Evolutionary conservation across 1,140 invertebrate genomes (phyloP), one percentile per base, ranked within the genome.

Genomic region (Anoplophora glabripennis): DNA sequence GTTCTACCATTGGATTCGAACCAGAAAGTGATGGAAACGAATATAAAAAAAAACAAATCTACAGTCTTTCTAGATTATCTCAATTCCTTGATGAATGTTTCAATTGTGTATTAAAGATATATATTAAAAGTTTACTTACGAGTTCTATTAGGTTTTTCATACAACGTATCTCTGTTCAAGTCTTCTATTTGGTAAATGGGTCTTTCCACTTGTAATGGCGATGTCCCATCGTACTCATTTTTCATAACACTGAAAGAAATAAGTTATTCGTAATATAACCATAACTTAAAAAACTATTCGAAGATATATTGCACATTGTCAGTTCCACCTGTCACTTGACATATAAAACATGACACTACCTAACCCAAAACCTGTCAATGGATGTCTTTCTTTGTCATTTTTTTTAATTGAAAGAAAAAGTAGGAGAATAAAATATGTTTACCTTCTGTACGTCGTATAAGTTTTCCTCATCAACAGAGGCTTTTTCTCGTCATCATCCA

Each of bases 161-260:
- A 75, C 11, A 63, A 46, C 7, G 67, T 67, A 37, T 69, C 73
- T 12, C 70, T 67, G 63, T 81, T 69, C n/a, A 81, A 68, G 53
- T 81, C 78, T 53, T 81, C 78, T 64, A 79, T 77, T 55, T 79
- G 77, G 63, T 81, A 82, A 33, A 81, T 70, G 7, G 78, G 79
- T 36, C 79, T 67, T 51, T 76, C 63, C 5, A 71, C 63, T 17
- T 66, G 60, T 41, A 63, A 37, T 17, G 60, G 45, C n/a, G 55
- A 47, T 14, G 34, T 45, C 7, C 57, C 49, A 11, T 63, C 18
- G 18, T 49, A 37, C 1, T 60, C 46, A 21, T 57, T 59, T 17
- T 53, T 59, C 12, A 37, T 47, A 55, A 52, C 54, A 53, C 56
- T 65, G 34, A 21, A 65, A 63, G 7, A 57, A 44, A 53, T n/a